These are phyloP conservation scores for Clarias macrocephalus DNA, from an alignment of 2,113 vertebrate species.

Conservation along the genomic window DNA sequence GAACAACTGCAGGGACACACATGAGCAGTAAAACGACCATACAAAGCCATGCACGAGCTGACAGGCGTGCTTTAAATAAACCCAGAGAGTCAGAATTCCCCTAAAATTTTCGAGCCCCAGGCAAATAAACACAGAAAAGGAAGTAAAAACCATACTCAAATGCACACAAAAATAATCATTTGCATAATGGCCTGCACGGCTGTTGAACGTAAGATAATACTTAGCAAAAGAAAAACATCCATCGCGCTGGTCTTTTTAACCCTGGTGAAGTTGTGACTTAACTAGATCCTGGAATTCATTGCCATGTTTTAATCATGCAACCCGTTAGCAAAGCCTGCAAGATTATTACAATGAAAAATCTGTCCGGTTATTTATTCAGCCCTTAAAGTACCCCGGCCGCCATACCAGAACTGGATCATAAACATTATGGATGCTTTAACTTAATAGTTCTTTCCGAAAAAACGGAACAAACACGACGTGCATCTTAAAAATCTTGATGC, in stretches of 20 bases:
- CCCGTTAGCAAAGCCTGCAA: neutral
- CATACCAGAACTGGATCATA: neutral
- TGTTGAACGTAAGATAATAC: slow-evolving; percentile 34
- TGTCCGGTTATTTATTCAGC: neutral
- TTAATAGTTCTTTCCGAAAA: neutral
- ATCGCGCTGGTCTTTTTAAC: neutral
- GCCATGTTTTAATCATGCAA: neutral
- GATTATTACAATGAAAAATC: neutral
- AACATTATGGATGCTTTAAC: neutral
- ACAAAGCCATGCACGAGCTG: slow-evolving; percentile 54
- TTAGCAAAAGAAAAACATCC: neutral
- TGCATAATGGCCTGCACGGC: slow-evolving; percentile 55
- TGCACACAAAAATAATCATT: slow-evolving; percentile 57
- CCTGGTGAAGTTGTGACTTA: neutral
- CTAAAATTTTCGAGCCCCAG: slow-evolving; percentile 58
- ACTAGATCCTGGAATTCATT: neutral
- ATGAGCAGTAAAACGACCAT: slow-evolving; percentile 59
- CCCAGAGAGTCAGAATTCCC: slow-evolving; percentile 64
- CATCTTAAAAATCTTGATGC: slow-evolving; percentile 30
- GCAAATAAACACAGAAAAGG: slow-evolving; percentile 63
- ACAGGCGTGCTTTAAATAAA: slow-evolving; percentile 63
- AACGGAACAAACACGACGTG: neutral
- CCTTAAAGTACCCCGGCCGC: too few species aligned
- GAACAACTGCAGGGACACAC: slow-evolving; percentile 63
- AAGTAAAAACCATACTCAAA: slow-evolving; percentile 58